Percentiles rank a stretch among this genome's conserved stretches.
Evolutionary conservation across 2,888 invertebrate species (phyloP).

Genomic region (Chaetoderma sp.): DNA sequence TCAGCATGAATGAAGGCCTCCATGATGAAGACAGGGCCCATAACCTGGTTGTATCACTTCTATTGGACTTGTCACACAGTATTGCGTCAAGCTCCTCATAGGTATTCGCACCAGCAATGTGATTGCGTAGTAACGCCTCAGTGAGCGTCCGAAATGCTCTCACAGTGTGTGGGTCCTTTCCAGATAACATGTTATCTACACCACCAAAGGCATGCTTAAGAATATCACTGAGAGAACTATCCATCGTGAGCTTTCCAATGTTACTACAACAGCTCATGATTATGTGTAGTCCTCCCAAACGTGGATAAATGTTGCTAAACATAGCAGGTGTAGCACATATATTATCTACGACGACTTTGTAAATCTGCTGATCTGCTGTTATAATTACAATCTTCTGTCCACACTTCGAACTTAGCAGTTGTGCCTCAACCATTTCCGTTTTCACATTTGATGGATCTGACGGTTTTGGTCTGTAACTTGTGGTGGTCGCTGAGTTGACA

Average conservation of each 20-base stretch:
- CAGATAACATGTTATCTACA: slow-evolving; percentile 7
- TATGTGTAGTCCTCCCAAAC: slow-evolving; percentile 36
- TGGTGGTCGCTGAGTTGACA: slow-evolving; percentile 25
- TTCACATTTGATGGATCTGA: slow-evolving; percentile 34
- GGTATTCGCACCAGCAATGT: too few relatives aligned
- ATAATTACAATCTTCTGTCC: slow-evolving; percentile 28
- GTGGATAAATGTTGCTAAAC: slow-evolving; percentile 20
- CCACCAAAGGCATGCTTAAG: slow-evolving; percentile 26
- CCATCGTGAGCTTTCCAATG: slow-evolving; percentile 30
- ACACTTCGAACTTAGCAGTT: slow-evolving; percentile 6
- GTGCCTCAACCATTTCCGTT: slow-evolving; percentile 30
- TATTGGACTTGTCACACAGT: too few relatives aligned
- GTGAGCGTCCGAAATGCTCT: too few relatives aligned
- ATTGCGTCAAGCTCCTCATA: too few relatives aligned
- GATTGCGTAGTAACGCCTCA: too few relatives aligned
- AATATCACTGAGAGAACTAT: slow-evolving; percentile 24
- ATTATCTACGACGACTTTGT: slow-evolving; percentile 23
- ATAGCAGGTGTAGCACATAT: slow-evolving; percentile 22
- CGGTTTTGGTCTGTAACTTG: slow-evolving; percentile 31
- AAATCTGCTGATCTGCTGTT: slow-evolving; percentile 37
- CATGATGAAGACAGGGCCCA: too few relatives aligned
- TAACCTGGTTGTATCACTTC: too few relatives aligned
- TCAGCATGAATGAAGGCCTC: too few relatives aligned
- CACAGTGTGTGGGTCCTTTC: too few relatives aligned
- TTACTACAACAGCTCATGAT: slow-evolving; percentile 31